Conservation (phyloP, 1,140 invertebrate species). For the Monomorium pharaonis region DNA sequence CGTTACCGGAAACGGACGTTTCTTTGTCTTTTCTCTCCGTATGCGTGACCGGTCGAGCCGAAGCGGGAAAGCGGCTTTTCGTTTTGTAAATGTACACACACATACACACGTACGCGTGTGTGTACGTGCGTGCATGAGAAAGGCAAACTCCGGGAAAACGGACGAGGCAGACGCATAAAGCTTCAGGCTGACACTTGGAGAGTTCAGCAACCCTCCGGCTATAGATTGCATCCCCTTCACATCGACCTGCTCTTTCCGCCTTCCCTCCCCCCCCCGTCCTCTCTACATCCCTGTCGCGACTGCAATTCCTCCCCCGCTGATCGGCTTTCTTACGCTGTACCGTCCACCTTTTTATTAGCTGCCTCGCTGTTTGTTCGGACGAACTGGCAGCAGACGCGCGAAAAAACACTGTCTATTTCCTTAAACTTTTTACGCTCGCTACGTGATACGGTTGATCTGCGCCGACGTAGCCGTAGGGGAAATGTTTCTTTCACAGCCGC, state of each 20-base stretch:
- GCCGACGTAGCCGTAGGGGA: conserved; percentile 1
- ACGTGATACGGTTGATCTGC: conserved; percentile 10
- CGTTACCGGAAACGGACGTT: conserved; percentile 41
- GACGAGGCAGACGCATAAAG: conserved; percentile 50
- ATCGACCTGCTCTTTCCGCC: conserved; percentile 11
- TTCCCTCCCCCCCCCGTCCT: too few relatives aligned
- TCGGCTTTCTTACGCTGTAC: conserved; percentile 44
- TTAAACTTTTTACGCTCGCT: conserved; percentile 24
- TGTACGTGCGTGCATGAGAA: conserved; percentile 13
- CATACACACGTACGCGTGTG: background rate
- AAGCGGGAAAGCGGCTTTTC: background rate
- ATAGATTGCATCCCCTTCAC: conserved; percentile 51
- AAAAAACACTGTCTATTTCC: conserved; percentile 40
- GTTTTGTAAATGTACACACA: background rate
- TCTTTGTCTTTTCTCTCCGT: conserved; percentile 29
- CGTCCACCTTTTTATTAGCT: conserved; percentile 52
- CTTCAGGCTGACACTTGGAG: conserved; percentile 55
- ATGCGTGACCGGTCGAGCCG: background rate
- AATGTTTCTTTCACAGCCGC: conserved; percentile 23
- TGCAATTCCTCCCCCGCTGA: conserved; percentile 36
- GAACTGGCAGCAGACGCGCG: background rate
- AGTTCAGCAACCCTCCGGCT: conserved; percentile 48
- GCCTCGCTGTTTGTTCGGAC: conserved; percentile 32
- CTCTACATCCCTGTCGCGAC: background rate
- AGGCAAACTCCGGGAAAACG: conserved; percentile 39